Evolutionary conservation across 2,113 vertebrate genomes (phyloP).

Genomic region (Stigmatopora nigra): DNA sequence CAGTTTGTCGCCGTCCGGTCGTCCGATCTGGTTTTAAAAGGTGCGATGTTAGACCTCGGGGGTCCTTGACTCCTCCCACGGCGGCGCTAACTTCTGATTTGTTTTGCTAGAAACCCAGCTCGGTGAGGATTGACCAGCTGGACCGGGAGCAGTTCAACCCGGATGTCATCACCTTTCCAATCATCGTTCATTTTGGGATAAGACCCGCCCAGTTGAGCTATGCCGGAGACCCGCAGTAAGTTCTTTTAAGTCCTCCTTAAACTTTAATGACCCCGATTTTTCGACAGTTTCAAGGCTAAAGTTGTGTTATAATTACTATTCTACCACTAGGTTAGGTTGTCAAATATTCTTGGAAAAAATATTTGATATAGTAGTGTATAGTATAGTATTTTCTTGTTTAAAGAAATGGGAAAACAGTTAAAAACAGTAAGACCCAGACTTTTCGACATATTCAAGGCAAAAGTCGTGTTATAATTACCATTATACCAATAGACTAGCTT

Average conservation of each 20-base stretch:
- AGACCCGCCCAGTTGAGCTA: slow-evolving; percentile 98
- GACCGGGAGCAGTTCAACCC: slow-evolving; percentile 98
- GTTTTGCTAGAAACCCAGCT: slow-evolving; percentile 84
- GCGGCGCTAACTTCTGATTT: slow-evolving; percentile 12
- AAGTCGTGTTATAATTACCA: too few species aligned
- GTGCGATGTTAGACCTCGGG: slow-evolving; percentile 43
- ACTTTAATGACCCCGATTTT: neutral
- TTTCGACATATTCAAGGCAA: too few species aligned
- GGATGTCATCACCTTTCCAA: slow-evolving; percentile 97
- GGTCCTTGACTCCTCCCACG: slow-evolving; percentile 29
- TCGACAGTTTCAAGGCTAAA: too few species aligned
- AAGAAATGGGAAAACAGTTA: too few species aligned
- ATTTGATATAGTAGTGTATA: too few species aligned
- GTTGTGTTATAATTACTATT: too few species aligned
- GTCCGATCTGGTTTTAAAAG: slow-evolving; percentile 31
- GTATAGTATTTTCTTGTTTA: too few species aligned
- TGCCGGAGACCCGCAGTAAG: slow-evolving; percentile 99
- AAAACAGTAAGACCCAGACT: too few species aligned
- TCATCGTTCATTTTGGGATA: slow-evolving; percentile 98
- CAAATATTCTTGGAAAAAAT: too few species aligned
- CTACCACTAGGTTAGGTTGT: too few species aligned
- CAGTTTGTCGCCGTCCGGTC: slow-evolving; percentile 30
- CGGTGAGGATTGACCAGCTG: slow-evolving; percentile 97
- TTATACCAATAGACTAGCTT: too few species aligned
- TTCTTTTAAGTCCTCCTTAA: neutral